Evolutionary conservation across 1,140 invertebrate genomes (phyloP), one percentile per base, ranked within the genome.

Genomic region (Papilio helenus): DNA sequence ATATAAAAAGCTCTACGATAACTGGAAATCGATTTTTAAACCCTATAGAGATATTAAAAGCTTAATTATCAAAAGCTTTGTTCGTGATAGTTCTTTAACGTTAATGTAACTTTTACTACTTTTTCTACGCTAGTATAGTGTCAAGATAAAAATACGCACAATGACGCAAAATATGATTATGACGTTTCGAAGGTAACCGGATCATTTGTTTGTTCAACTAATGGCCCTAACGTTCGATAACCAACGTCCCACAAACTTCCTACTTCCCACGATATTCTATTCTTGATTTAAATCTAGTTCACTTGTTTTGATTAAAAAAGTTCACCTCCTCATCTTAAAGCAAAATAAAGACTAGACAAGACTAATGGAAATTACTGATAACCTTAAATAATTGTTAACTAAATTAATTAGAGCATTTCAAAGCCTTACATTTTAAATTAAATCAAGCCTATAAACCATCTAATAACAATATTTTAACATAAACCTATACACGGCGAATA

Each of bases 121-220:
- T 34, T 34, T 34, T 2, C 20, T 20, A 58, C 44, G 44, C 58
- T 29, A 14, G 23, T 26, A 61, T 0, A 8, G 58, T 61, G 20
- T 61, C 58, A 26, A 16, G 14, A 61, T 3, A 61, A 23, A 61
- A 61, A 61, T 26, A 61, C 23, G 58, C 23, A 26, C 23, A 61
- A 26, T 23, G 58, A 68, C 61, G 26, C 61, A 68, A 68, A 68
- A 68, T 65, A 29, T 65, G 58, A 26, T 68, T 68, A 4, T 79
- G 79, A 81, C 65, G 68, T 44, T 44, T 26, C 73, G 73, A 79
- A 90, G 86, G 86, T 90, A 87, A 86, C 85, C 82, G 74, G 85
- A 85, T 82, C 85, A 84, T 79, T 80, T 89, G 89, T 90, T 89
- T 90, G 87, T 86, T 80, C 81, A 89, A 83, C 85, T 90, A 90